Base-by-base conservation (phyloP, 1,140 invertebrate species). In the Plutomurus gul region DNA sequence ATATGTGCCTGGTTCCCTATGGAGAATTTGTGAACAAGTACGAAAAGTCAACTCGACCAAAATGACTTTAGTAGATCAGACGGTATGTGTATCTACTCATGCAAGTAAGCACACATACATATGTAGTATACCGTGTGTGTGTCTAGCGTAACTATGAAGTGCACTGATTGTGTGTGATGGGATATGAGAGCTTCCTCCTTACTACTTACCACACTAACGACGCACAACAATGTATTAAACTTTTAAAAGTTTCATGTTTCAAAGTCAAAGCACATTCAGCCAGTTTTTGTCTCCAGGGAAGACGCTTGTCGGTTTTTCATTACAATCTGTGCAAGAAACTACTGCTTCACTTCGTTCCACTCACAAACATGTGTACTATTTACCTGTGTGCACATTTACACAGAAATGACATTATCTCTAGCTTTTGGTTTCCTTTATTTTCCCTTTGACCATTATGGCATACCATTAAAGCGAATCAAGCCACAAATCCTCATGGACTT, bases 181-280 rank as follows among this genome's bases (percentile, higher is more conserved):
- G n/a, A n/a, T n/a, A n/a, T n/a, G n/a, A n/a, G n/a, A 51, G 7
- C 13, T 2, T 25, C 49, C 20, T 6, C 22, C 7, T 25, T 7
- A 25, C 22, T 25, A 10, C 3, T 16, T 30, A 13, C 22, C 33
- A 60, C 27, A 30, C 13, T 51, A 22, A 11, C 3, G 3, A n/a
- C 22, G 30, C 11, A 56, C 11, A 36, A 65, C 56, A 65, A 36
- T 65, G 56, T 65, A n/a, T 65, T 65, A 65, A 65, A 65, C 56
- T 65, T 65, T 65, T 65, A 25, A 65, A 65, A 65, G 56, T 65
- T 65, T 65, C 56, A 36, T 65, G 56, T 65, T 65, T 65, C 56
- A 65, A 65, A 65, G 56, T 65, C 56, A 65, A 33, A 65, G 56
- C 36, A 33, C 25, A 36, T 27, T 65, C 30, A 16, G 30, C 51